phyloP scores from a whole-genome alignment of 2,888 invertebrate species.

The Cyaniris semiargus region DNA sequence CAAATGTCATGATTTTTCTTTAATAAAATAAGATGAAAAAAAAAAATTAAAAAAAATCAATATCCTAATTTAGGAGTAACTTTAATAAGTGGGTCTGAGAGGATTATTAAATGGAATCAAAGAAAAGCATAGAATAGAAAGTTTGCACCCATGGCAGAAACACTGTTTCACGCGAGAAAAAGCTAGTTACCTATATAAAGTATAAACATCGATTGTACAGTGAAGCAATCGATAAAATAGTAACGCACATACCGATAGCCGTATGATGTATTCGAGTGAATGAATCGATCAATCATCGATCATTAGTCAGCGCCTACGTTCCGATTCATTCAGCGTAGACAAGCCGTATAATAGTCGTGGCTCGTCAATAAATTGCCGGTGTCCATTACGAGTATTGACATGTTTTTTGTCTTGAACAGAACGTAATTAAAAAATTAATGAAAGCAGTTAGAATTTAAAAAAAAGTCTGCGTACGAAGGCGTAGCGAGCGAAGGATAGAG shows the following conservation, averaged over 20 bases:
- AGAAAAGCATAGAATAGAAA: too few relatives aligned
- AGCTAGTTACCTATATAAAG: neutral
- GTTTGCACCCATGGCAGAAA: too few relatives aligned
- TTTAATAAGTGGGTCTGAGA: too few relatives aligned
- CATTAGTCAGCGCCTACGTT: slow-evolving; percentile 64
- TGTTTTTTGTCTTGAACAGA: slow-evolving; percentile 29
- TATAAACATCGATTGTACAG: neutral
- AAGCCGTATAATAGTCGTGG: slow-evolving; percentile 44
- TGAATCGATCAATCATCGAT: slow-evolving; percentile 68
- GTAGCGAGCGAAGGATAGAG: too few relatives aligned
- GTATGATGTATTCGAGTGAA: slow-evolving; percentile 60
- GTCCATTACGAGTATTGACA: slow-evolving; percentile 41
- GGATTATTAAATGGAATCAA: too few relatives aligned
- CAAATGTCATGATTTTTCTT: too few relatives aligned
- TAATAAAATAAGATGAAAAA: too few relatives aligned
- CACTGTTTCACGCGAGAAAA: too few relatives aligned
- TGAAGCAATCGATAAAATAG: slow-evolving; percentile 33
- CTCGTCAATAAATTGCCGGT: slow-evolving; percentile 42
- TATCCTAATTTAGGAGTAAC: too few relatives aligned
- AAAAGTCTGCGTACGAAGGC: too few relatives aligned
- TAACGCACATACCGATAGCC: slow-evolving; percentile 48
- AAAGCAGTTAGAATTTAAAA: neutral
- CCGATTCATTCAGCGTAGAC: slow-evolving; percentile 48
- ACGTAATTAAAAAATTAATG: neutral
- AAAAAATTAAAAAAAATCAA: too few relatives aligned